Percentiles rank a stretch among this genome's conserved stretches.
phyloP scores from a whole-genome alignment of 2,113 vertebrate genomes.

The Lamprotornis superbus region DNA sequence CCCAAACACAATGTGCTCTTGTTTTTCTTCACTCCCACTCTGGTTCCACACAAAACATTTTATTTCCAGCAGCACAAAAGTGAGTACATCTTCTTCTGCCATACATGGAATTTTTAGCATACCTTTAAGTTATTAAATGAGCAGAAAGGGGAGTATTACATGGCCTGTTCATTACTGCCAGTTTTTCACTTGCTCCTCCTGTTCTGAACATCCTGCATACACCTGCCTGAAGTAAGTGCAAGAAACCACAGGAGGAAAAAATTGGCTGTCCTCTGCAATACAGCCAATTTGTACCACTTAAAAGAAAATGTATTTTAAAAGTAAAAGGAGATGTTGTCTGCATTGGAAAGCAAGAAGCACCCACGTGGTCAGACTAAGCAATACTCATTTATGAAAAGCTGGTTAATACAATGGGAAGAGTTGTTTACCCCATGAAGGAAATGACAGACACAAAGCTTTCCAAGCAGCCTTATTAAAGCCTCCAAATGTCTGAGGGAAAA shows the following conservation, averaged over 20 bases:
- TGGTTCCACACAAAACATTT: not conserved
- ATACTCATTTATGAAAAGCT: not conserved
- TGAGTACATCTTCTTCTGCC: not conserved
- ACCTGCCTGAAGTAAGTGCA: not conserved
- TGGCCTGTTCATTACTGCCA: not conserved
- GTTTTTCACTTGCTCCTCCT: not conserved
- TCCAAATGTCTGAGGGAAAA: not conserved
- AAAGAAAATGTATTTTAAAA: not conserved
- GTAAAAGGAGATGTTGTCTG: not conserved
- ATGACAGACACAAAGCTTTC: not conserved
- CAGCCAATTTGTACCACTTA: not conserved
- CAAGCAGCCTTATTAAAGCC: not conserved
- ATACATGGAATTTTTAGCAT: not conserved
- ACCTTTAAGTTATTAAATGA: not conserved
- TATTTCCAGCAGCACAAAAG: not conserved
- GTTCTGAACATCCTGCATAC: not conserved
- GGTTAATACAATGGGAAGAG: not conserved
- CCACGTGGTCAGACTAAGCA: not conserved
- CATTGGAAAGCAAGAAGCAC: not conserved
- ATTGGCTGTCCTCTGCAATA: not conserved
- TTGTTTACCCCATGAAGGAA: not conserved
- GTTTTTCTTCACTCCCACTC: not conserved
- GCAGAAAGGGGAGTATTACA: not conserved
- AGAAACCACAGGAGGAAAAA: not conserved
- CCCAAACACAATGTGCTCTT: not conserved